Conservation (phyloP, 2,113 vertebrate species). For the Deroptyus accipitrinus region DNA sequence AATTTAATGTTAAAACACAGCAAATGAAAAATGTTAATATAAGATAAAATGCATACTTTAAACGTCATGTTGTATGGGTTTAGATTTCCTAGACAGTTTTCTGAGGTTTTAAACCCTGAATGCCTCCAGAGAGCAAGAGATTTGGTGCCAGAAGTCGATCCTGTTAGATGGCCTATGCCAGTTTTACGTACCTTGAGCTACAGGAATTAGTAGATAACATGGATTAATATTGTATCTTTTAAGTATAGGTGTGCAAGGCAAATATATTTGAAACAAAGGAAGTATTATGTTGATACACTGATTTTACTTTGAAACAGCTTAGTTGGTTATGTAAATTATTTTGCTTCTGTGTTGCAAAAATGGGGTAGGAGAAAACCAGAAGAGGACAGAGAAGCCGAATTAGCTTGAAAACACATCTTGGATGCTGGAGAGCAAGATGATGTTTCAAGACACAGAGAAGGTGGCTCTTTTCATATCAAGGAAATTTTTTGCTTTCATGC, state of each 20-base stretch:
- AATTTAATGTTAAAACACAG: neutral
- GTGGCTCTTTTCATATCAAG: neutral
- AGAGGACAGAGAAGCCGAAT: neutral
- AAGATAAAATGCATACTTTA: neutral
- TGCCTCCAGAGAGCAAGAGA: neutral
- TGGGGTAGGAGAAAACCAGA: neutral
- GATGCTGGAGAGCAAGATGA: neutral
- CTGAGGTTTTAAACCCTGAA: neutral
- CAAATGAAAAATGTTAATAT: neutral
- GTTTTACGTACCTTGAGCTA: neutral
- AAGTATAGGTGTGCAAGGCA: neutral
- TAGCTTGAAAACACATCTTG: neutral
- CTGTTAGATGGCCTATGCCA: neutral
- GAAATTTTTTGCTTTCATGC: neutral
- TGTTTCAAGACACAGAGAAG: neutral
- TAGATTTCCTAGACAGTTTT: neutral
- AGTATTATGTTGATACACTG: neutral
- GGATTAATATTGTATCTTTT: neutral
- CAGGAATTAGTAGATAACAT: neutral
- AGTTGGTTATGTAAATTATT: neutral
- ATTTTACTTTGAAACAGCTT: neutral
- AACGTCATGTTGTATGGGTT: neutral
- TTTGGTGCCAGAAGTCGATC: neutral
- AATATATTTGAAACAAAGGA: neutral
- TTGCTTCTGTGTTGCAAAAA: neutral